A percentile compares a stretch with the other conserved stretches of the same genome.
Conservation (phyloP, 2,797 vertebrate species). For the Coluber constrictor region DNA sequence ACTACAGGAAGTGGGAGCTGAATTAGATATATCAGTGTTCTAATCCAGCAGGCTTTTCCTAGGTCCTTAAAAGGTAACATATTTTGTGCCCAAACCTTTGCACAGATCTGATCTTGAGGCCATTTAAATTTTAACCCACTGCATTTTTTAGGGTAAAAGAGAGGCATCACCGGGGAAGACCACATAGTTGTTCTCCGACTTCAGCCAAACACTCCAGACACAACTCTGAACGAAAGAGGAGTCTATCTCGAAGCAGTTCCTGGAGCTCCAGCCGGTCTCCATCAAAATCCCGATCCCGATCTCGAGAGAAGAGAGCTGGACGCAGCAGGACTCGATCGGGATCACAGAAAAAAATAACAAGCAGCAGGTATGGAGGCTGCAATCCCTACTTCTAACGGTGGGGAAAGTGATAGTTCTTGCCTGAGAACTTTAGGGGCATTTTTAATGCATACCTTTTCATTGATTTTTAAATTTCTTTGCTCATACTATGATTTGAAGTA, state of each 20-base stretch:
- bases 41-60: background rate
- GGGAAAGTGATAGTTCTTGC: background rate
- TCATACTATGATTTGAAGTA: background rate
- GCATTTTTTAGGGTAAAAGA: constrained; percentile 75
- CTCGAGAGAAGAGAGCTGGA: constrained; percentile 77
- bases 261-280: constrained; percentile 86
- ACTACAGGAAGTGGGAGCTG: background rate
- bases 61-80: background rate
- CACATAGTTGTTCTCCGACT: constrained; percentile 75
- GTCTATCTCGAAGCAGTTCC: constrained; percentile 81
- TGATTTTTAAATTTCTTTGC: background rate
- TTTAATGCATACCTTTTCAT: background rate
- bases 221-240: constrained; percentile 79
- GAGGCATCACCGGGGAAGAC: constrained; percentile 72
- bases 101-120: background rate
- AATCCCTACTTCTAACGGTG: background rate
- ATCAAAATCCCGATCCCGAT: constrained; percentile 80
- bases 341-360: constrained; percentile 81
- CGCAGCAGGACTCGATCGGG: constrained; percentile 83
- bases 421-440: background rate
- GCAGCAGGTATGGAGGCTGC: constrained; percentile 80
- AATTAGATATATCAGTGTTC: background rate
- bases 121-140: background rate
- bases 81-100: background rate
- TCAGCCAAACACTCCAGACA: constrained; percentile 79